Evolutionary conservation across 2,888 invertebrate species (phyloP), one percentile per base, ranked within the genome.

Genomic region (Calameuta filiformis): DNA sequence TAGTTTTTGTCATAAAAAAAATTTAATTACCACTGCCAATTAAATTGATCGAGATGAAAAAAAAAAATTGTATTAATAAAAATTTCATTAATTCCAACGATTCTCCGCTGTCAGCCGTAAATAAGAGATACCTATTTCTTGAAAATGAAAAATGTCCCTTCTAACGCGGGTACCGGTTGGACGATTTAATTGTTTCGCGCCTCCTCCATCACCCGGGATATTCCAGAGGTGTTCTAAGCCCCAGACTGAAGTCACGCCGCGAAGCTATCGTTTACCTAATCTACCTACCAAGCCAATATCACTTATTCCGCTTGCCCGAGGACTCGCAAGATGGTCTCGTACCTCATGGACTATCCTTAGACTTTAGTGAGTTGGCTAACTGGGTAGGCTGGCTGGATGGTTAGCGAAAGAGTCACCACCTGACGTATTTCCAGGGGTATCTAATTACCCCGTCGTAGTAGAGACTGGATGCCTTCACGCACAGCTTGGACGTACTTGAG

Each of bases 341-440:
- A 56, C 56, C 23, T 23, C 56, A 1, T 56, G 56, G 56, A 56
- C 56, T 56, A 23, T 2, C 56, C 56, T 56, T 56, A 56, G 56
- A 56, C 56, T 56, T 40, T 23, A 56, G 56, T 9, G 9, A 56
- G 56, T 56, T 56, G 23, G 56, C 56, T 23, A 23, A 56, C 56
- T 56, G 56, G 56, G 56, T 56, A 15, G 56, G 23, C 56, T 23
- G 56, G 56, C 23, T 56, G 56, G 40, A 15, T 40, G 40, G 23
- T 83, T 78, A 83, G 56, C 23, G 56, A 56, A 6, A 56, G 56
- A 56, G 84, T 82, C 83, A 84, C 76, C 83, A 85, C 81, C 85
- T 85, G 85, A 89, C 84, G 86, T 84, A 86, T 89, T 90, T 89
- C 90, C 89, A 90, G 88, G 89, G 87, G 86, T 90, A 90, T 90